Percentiles rank a stretch among this genome's conserved stretches.
phyloP scores from a whole-genome alignment of 2,797 vertebrate species.

The Pseudotriccus pelzelni region DNA sequence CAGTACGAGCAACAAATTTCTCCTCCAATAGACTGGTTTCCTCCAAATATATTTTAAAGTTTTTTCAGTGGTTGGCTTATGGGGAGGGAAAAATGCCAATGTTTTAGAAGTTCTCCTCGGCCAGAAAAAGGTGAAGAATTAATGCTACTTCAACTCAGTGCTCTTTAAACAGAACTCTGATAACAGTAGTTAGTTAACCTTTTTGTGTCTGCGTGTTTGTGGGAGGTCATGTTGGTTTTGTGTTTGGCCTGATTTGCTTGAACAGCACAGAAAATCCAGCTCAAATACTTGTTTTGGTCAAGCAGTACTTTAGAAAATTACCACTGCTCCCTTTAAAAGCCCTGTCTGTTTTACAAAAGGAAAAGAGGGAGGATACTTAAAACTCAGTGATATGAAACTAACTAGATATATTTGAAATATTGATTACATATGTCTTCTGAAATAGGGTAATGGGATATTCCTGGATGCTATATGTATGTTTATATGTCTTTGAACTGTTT shows the following conservation, averaged over 20 bases:
- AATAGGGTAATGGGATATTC: background rate
- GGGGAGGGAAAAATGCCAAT: background rate
- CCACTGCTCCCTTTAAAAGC: slow-evolving; percentile 14
- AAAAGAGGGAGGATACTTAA: background rate
- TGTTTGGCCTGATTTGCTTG: background rate
- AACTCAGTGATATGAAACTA: slow-evolving; percentile 22
- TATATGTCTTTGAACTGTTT: slow-evolving; percentile 61
- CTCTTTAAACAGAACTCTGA: background rate
- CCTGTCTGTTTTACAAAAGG: background rate
- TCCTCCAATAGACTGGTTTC: background rate
- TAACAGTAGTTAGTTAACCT: background rate
- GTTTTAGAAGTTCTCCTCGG: background rate
- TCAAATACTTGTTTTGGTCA: background rate
- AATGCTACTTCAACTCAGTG: background rate
- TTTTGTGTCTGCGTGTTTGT: background rate
- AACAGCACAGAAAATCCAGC: background rate
- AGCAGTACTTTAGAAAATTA: slow-evolving; percentile 24
- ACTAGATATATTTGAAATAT: slow-evolving; percentile 53
- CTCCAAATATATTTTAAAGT: background rate
- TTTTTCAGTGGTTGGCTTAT: background rate
- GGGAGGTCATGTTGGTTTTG: background rate
- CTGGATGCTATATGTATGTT: slow-evolving; percentile 48
- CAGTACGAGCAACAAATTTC: slow-evolving; percentile 33
- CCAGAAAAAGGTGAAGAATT: background rate
- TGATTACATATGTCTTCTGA: slow-evolving; percentile 51